Conservation (phyloP, 2,113 vertebrate species). For the Paratilapia polleni region DNA sequence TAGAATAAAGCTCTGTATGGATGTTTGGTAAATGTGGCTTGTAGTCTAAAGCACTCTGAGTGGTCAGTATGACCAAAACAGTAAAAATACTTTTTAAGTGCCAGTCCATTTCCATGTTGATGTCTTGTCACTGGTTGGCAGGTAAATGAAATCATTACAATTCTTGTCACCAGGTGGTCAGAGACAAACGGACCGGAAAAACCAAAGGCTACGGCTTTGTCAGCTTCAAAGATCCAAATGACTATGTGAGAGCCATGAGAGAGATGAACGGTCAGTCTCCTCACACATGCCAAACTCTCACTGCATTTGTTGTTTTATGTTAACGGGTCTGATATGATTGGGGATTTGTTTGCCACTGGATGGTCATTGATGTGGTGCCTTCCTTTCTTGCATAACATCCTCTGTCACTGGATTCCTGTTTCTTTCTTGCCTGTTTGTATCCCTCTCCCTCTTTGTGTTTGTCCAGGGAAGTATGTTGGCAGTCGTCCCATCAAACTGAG, state of each 20-base stretch:
- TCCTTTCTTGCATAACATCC: not conserved
- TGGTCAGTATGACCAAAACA: no score
- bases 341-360: fast-evolving
- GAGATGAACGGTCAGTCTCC: conserved; percentile 90
- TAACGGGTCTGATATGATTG: not conserved
- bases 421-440: not conserved
- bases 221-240: conserved; percentile 94
- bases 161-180: conserved; percentile 79
- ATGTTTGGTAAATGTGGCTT: no score
- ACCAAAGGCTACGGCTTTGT: conserved; percentile 95
- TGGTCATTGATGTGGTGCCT: not conserved
- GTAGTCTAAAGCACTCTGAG: no score
- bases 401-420: not conserved
- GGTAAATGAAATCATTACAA: not conserved
- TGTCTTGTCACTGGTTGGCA: not conserved
- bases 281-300: no score
- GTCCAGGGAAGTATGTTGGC: conserved; percentile 90
- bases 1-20: no score
- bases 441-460: not conserved
- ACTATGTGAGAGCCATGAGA: conserved; percentile 92
- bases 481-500: conserved; percentile 94
- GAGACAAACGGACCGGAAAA: conserved; percentile 94
- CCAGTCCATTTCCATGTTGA: not conserved
- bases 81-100: not conserved
- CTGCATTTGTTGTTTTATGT: not conserved